Evolutionary conservation across 2,888 invertebrate genomes (phyloP), one percentile per base, ranked within the genome.

Genomic region (Allophyes oxyacanthae): DNA sequence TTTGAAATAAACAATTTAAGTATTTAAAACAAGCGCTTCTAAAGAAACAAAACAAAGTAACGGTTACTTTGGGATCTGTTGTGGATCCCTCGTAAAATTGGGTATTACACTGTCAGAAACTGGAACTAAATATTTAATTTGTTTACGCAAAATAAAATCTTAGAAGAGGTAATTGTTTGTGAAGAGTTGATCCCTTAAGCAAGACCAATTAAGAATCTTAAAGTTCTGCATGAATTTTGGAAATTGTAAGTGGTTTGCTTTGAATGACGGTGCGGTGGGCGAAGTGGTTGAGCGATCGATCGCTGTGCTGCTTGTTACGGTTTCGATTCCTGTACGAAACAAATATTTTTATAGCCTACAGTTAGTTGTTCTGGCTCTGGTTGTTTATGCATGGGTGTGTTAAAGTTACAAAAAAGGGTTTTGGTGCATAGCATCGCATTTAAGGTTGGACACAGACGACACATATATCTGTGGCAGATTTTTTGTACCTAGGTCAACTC

Each of bases 111-210:
- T 54, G 70, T 69, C 76, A 72, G 43, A 60, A 58, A 51, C n/a
- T 60, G 53, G 38, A 34, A 60, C 51, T 61, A 61, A 73, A 73
- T 75, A 60, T 73, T 73, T 61, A 70, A 73, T 63, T 75, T 73
- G 55, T 65, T 76, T 69, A 59, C 56, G 56, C 41, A 26, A 55
- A 46, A 62, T 72, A 49, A 57, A 58, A 64, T 57, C 63, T 64
- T 56, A 57, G 70, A 59, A 46, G 45, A 46, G 44, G 36, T 60
- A 64, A 69, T 64, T 58, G 73, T 59, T 64, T 60, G 41, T 26
- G 20, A 64, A 58, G 55, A 46, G 26, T 53, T 59, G 52, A 64
- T 64, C 57, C 46, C 45, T 25, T 58, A 57, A 70, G 49, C 64
- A 64, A 64, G 52, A 42, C 48, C 70, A 69, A 70, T 69, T 69